Conservation (phyloP, 2,888 invertebrate genomes). For the Hipparchia sbordonii region DNA sequence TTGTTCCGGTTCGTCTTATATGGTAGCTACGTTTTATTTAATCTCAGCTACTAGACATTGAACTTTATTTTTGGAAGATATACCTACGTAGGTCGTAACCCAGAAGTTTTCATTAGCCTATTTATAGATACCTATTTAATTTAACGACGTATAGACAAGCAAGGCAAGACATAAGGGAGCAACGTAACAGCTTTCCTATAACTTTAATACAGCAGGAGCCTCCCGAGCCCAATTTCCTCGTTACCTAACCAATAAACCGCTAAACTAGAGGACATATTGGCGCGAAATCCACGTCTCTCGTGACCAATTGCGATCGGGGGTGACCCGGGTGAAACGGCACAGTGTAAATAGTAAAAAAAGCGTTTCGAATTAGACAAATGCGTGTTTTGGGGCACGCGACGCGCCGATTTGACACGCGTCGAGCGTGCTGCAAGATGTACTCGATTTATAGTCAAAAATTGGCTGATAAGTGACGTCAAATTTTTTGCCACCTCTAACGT, state of each 20-base stretch:
- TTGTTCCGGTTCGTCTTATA: too few relatives aligned
- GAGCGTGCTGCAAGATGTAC: conserved; percentile 45
- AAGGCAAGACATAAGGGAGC: conserved; percentile 7
- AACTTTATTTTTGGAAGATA: too few relatives aligned
- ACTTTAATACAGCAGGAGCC: conserved; percentile 39
- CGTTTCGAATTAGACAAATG: conserved; percentile 79
- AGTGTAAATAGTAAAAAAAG: conserved; percentile 74
- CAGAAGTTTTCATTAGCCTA: too few relatives aligned
- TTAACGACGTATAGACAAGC: conserved; percentile 38
- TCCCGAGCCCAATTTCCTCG: conserved; percentile 53
- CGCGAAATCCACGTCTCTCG: conserved; percentile 63
- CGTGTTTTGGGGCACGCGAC: conserved; percentile 79
- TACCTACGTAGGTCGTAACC: too few relatives aligned
- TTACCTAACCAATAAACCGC: conserved; percentile 61
- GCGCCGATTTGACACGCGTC: conserved; percentile 57
- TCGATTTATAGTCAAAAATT: conserved; percentile 18
- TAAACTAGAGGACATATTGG: conserved; percentile 76
- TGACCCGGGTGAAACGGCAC: conserved; percentile 54
- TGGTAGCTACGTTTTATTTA: too few relatives aligned
- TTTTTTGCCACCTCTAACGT: too few relatives aligned
- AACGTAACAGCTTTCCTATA: conserved; percentile 20
- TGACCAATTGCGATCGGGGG: conserved; percentile 73
- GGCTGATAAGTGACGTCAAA: conserved; percentile 16
- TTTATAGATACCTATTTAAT: too few relatives aligned
- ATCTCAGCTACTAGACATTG: too few relatives aligned